Percentiles rank a stretch among this genome's conserved stretches.
Conservation (phyloP, 2,797 vertebrate species). For the Sparus aurata region DNA sequence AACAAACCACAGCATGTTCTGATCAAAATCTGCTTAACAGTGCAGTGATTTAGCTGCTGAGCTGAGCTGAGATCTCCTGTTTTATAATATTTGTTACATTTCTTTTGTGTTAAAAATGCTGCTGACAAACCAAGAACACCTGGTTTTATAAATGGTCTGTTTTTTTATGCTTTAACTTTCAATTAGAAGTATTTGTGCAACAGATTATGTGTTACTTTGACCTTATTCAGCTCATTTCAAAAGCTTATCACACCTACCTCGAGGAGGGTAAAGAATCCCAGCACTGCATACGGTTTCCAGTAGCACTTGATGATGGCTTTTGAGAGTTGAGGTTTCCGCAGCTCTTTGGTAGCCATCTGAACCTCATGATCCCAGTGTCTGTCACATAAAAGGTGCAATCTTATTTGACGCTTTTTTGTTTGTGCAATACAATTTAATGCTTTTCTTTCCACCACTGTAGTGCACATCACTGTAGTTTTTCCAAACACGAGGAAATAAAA, state of each 20-base stretch:
- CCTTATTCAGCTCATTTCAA: not conserved
- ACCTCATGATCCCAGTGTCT: slow-evolving; percentile 93
- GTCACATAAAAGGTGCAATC: not conserved
- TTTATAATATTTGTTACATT: not conserved
- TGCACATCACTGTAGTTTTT: not conserved
- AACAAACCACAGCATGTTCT: not conserved
- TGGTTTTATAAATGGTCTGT: not conserved
- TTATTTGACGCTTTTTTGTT: not conserved
- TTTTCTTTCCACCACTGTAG: too few species aligned
- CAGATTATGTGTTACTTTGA: not conserved
- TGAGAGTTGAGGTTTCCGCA: slow-evolving; percentile 86
- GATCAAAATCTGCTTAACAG: not conserved
- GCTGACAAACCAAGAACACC: not conserved
- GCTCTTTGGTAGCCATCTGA: slow-evolving; percentile 86
- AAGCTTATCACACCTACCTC: slow-evolving; percentile 86
- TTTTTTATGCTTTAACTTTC: not conserved
- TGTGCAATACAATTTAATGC: not conserved
- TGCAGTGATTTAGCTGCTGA: not conserved
- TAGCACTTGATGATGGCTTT: slow-evolving; percentile 92
- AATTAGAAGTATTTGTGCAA: too few species aligned
- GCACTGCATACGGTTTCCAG: slow-evolving; percentile 91
- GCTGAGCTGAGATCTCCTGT: too few species aligned
- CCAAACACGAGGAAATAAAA: not conserved
- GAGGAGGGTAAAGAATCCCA: slow-evolving; percentile 91
- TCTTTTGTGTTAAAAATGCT: not conserved